Conservation (phyloP, 2,113 vertebrate species). For the Plectropomus leopardus region DNA sequence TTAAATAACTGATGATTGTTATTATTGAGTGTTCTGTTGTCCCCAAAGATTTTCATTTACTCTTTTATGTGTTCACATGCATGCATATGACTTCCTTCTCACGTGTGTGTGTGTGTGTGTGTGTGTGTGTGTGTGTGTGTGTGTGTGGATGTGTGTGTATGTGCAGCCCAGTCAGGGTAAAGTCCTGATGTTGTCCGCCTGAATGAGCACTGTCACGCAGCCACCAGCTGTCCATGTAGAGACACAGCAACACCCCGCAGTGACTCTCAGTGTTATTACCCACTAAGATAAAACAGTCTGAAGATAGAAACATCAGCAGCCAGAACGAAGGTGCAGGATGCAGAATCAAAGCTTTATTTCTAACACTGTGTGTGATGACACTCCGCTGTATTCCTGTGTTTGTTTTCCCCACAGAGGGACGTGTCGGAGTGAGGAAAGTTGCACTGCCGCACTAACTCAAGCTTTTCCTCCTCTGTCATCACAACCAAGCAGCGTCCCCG, state of each 20-base stretch:
- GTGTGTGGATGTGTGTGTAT: constrained; percentile 20
- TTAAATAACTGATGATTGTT: too few species aligned
- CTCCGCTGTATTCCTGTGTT: constrained; percentile 34
- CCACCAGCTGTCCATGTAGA: constrained; percentile 50
- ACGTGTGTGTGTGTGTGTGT: too few species aligned
- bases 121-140: constrained; percentile 20
- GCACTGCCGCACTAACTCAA: neutral
- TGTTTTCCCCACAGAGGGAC: constrained; percentile 19
- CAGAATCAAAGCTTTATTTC: constrained; percentile 8
- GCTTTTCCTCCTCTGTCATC: constrained; percentile 36
- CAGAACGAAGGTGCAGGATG: neutral
- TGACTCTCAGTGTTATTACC: neutral
- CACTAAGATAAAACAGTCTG: constrained; percentile 15
- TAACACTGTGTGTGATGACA: constrained; percentile 21
- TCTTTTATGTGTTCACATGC: too few species aligned
- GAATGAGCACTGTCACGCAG: constrained; percentile 35
- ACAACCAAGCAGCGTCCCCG: neutral
- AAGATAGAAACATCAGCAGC: constrained; percentile 23
- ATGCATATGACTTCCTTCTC: too few species aligned
- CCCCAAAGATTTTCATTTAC: too few species aligned
- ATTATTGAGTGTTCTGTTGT: too few species aligned
- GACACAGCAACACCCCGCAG: constrained; percentile 35
- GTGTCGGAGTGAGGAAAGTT: constrained; percentile 16
- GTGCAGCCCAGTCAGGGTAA: constrained; percentile 9
- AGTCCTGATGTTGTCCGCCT: constrained; percentile 39